Conservation (phyloP, 2,797 vertebrate species). For the Parauchenoglanis punctatus region DNA sequence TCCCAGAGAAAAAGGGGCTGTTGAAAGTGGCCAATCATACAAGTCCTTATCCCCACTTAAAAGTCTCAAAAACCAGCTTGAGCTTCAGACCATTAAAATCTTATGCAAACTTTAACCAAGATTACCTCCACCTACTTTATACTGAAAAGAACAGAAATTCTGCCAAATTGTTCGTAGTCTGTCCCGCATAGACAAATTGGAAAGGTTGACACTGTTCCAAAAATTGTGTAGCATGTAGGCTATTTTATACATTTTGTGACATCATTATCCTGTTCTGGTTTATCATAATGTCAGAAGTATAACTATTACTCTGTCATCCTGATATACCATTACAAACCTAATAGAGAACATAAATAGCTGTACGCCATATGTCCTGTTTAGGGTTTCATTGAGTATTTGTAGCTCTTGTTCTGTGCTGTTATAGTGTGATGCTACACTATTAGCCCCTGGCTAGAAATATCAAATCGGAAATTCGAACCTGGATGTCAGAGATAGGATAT, state of each 20-base stretch:
- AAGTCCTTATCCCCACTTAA: not conserved
- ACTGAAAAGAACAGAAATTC: not conserved
- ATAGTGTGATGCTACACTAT: not conserved
- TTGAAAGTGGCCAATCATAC: not conserved
- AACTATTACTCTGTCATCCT: not conserved
- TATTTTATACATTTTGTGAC: not conserved
- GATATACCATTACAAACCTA: not conserved
- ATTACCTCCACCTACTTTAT: not conserved
- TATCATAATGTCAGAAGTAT: not conserved
- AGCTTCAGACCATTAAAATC: not conserved
- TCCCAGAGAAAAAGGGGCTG: not conserved
- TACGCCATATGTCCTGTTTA: not conserved
- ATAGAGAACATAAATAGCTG: not conserved
- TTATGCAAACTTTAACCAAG: not conserved
- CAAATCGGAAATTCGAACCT: not conserved
- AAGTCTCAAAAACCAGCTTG: not conserved
- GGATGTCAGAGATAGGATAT: not conserved
- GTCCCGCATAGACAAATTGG: not conserved
- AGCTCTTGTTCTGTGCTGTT: not conserved
- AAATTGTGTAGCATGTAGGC: not conserved
- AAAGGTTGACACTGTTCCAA: not conserved
- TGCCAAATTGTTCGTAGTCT: not conserved
- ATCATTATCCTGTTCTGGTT: not conserved
- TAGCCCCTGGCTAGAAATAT: not conserved
- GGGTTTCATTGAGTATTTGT: not conserved